Conservation (phyloP, 2,888 invertebrate genomes). For the Pantelozetes paolii region DNA sequence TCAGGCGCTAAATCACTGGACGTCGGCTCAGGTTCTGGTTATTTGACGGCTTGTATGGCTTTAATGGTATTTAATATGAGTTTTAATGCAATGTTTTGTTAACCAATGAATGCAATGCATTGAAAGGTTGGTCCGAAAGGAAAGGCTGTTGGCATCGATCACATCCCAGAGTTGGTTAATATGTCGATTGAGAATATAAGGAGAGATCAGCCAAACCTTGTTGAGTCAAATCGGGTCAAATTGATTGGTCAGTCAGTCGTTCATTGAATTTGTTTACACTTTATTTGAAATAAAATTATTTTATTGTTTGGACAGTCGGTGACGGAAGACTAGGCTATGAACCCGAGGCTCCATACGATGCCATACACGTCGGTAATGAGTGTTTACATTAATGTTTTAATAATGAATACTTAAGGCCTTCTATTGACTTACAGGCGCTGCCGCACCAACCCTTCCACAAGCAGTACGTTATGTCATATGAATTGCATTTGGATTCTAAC, state of each 20-base stretch:
- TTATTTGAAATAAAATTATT: neutral
- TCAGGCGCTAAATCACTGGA: constrained; percentile 71
- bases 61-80: constrained; percentile 59
- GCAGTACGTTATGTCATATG: constrained; percentile 57
- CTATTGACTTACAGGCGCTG: constrained; percentile 60
- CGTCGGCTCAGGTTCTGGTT: constrained; percentile 91
- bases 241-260: constrained; percentile 62
- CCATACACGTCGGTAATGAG: constrained; percentile 71
- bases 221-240: constrained; percentile 64
- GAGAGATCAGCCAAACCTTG: constrained; percentile 65
- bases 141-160: constrained; percentile 78
- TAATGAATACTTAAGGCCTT: neutral
- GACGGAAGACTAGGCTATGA: constrained; percentile 77
- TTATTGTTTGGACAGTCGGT: constrained; percentile 60
- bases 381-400: neutral
- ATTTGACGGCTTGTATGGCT: constrained; percentile 85
- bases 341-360: constrained; percentile 74
- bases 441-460: constrained; percentile 71
- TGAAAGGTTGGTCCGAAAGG: constrained; percentile 62
- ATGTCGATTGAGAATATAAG: constrained; percentile 71
- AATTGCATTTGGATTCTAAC: neutral
- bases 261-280: neutral
- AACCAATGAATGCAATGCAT: neutral
- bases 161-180: constrained; percentile 74
- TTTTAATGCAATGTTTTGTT: neutral